Conservation (phyloP, 2,797 vertebrate genomes). For the Molossus molossus region DNA sequence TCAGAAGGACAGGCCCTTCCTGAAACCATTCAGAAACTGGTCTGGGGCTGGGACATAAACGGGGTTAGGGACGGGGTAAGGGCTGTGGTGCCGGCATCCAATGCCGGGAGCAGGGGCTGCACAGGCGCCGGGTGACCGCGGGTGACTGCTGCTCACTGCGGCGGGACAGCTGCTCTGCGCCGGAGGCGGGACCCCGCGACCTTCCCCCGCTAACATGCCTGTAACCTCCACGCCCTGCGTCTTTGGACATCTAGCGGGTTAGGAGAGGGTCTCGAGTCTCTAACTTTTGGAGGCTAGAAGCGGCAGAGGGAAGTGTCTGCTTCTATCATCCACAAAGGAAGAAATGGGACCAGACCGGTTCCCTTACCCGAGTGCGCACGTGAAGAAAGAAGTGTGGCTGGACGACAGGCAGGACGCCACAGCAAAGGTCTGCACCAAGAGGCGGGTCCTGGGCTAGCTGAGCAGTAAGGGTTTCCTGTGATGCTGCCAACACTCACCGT, state of each 20-base stretch:
- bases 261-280: neutral
- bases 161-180: neutral
- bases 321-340: neutral
- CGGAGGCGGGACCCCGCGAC: no score
- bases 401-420: neutral
- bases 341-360: neutral
- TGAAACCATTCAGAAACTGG: neutral
- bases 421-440: neutral
- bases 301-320: neutral
- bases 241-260: neutral
- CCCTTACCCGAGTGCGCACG: neutral
- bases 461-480: neutral
- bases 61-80: neutral
- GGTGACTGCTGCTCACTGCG: accelerated
- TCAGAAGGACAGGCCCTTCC: neutral
- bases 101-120: no score
- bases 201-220: neutral
- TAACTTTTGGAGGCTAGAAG: neutral
- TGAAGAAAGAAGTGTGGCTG: neutral
- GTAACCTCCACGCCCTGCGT: neutral
- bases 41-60: neutral
- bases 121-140: neutral
- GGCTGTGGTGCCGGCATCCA: neutral
- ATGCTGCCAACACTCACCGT: neutral
- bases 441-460: neutral